Evolutionary conservation across 2,113 vertebrate genomes (phyloP).

Genomic region (Trichomycterus rosablanca): DNA sequence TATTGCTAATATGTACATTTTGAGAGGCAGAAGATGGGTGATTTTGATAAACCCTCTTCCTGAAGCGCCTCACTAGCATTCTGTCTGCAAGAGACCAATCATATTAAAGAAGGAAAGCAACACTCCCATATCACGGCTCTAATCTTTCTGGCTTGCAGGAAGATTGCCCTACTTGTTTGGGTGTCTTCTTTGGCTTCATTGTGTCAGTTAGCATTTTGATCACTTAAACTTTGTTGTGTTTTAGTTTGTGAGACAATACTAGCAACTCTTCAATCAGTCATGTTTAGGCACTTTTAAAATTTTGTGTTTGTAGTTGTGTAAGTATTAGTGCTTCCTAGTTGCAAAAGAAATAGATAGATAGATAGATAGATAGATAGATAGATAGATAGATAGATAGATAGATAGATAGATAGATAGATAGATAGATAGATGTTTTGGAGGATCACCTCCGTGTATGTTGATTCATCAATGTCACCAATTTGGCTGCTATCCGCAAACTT

Average conservation of each 20-base stretch:
- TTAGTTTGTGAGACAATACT: background rate
- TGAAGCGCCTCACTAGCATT: conserved; percentile 22
- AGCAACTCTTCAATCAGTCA: background rate
- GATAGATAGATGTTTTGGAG: no score
- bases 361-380: no score
- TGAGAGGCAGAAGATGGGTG: conserved; percentile 49
- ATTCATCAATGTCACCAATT: no score
- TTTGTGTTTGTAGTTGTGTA: background rate
- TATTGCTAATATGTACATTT: no score
- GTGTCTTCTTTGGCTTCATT: conserved; percentile 18
- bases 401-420: no score
- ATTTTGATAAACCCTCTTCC: conserved; percentile 40
- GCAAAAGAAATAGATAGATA: no score
- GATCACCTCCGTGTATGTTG: no score
- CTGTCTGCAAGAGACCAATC: conserved; percentile 16
- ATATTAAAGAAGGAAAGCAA: conserved; percentile 38
- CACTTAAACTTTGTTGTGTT: background rate
- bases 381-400: no score
- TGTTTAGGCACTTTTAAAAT: background rate
- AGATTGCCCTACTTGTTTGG: conserved; percentile 19
- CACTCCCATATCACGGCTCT: conserved; percentile 30
- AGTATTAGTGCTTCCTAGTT: background rate
- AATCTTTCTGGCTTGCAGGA: conserved; percentile 19
- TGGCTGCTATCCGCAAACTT: no score
- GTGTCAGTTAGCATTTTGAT: background rate